Evolutionary conservation across 2,113 vertebrate genomes (phyloP), one percentile per base, ranked within the genome.

Genomic region (Coptodon rendalli): DNA sequence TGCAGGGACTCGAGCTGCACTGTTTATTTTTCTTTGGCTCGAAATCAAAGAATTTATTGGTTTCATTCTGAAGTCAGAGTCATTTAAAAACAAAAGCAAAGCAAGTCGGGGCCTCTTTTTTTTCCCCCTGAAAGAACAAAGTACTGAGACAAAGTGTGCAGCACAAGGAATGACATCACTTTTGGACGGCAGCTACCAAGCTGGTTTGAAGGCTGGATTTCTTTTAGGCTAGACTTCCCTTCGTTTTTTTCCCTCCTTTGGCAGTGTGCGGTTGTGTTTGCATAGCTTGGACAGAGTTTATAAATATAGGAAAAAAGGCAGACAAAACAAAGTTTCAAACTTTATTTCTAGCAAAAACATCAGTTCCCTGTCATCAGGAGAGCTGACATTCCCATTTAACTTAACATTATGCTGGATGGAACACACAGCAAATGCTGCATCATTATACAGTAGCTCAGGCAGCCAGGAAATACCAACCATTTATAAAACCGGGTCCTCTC

Each of bases 321-420:
- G 91, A 93, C 92, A 86, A 94, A 93, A 91, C 88, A 92, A 91
- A 87, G 83, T 91, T 92, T 90, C 45, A 92, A 89, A 86, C 81
- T 96, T 96, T 96, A 96, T 95, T 96, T 95, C 90, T 94, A 87
- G 53, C 34, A 91, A 94, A 93, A 94, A 93, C 86, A 93, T 52
- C 5, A 27, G 66, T 87, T 84, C 38, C 68, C 45, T 84, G 80
- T 88, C 81, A 87, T 86, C 52, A 34, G 79, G 82, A 56, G 87
- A 90, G 84, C 84, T 71, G 86, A 89, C 86, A 83, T 90, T 61
- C 81, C 24, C 27, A 24, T 66, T 86, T 22, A 66, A 87, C 85
- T 54, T 59, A 83, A 89, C 82, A 88, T 83, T 85, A 82, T 29
- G 73, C 85, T 83, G 84, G 85, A 92, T 81, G 86, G 80, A 89